A percentile compares a stretch with the other conserved stretches of the same genome.
Evolutionary conservation across 1,140 invertebrate species (phyloP).

Genomic region (Drosophila melanica): DNA sequence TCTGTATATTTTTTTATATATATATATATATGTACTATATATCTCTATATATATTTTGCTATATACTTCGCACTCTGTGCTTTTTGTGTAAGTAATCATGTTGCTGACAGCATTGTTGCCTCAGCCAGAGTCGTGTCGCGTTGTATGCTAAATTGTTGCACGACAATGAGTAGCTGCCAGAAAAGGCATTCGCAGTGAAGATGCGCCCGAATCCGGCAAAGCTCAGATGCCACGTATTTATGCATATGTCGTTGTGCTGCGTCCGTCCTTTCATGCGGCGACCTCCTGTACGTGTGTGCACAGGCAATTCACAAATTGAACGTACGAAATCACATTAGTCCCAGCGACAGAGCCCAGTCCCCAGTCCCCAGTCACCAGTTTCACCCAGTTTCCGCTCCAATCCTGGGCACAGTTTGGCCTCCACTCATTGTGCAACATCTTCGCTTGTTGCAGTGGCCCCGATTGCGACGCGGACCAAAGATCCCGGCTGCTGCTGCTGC

Average conservation of each 20-base stretch:
- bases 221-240: constrained; percentile 78
- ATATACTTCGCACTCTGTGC: constrained; percentile 23
- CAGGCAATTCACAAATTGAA: constrained; percentile 77
- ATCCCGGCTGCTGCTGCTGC: constrained; percentile 47
- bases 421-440: constrained; percentile 59
- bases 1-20: neutral
- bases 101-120: constrained; percentile 78
- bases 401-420: constrained; percentile 30
- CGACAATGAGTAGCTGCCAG: constrained; percentile 67
- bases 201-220: constrained; percentile 40
- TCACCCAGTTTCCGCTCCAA: neutral
- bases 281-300: constrained; percentile 48
- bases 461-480: constrained; percentile 31
- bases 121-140: constrained; percentile 45
- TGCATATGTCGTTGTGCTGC: constrained; percentile 64
- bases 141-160: constrained; percentile 80
- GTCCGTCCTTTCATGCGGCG: neutral
- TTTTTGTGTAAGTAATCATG: constrained; percentile 72
- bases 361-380: too few species aligned
- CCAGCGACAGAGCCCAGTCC: constrained; percentile 32
- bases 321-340: constrained; percentile 78
- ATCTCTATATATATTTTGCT: neutral
- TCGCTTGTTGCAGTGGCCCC: constrained; percentile 63
- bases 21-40: too few species aligned
- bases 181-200: constrained; percentile 37